Evolutionary conservation across 2,797 vertebrate genomes (phyloP), one percentile per base, ranked within the genome.

Genomic region (Spheniscus humboldti): DNA sequence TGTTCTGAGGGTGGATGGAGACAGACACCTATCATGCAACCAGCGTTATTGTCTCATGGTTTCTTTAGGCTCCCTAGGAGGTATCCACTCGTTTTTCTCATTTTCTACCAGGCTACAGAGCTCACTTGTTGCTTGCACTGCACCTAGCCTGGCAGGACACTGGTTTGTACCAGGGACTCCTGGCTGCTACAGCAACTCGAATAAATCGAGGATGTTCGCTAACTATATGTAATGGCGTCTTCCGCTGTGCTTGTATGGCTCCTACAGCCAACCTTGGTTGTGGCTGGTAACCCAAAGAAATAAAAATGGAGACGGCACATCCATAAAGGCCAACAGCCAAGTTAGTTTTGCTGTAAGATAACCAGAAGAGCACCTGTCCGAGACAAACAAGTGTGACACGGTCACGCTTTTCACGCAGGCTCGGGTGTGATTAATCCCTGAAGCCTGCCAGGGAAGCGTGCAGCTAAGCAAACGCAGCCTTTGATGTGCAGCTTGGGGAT

Each of bases 401-500:
- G 90, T 88, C 85, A 86, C 47, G 57, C 90, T 84, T 41, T 76
- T 8, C 91, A 96, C 66, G 78, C 95, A 56, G 88, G 81, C 78
- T 71, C 7, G 1, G 53, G 28, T 39, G 80, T 95, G 95, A 96
- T 95, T 92, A 92, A 96, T n/a, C 25, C 83, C 92, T 2, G 13
- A 81, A 73, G 91, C 92, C 81, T 84, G 94, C 87, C 90, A n/a
- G 94, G 88, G 94, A 88, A 95, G 79, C 87, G n/a, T 20, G 68
- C 72, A 50, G 90, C 63, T 14, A 86, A 91, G 94, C 92, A 63
- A 20, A 47, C 6, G 47, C n/a, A 11, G 90, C 95, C 95, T 97
- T 97, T 95, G 93, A 96, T 82, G 93, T 82, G 88, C 66, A 9
- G 90, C 88, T 88, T 75, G 95, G 95, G 92, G 79, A 90, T 27